phyloP scores from a whole-genome alignment of 2,888 invertebrate genomes.

The Rhagonycha lutea region DNA sequence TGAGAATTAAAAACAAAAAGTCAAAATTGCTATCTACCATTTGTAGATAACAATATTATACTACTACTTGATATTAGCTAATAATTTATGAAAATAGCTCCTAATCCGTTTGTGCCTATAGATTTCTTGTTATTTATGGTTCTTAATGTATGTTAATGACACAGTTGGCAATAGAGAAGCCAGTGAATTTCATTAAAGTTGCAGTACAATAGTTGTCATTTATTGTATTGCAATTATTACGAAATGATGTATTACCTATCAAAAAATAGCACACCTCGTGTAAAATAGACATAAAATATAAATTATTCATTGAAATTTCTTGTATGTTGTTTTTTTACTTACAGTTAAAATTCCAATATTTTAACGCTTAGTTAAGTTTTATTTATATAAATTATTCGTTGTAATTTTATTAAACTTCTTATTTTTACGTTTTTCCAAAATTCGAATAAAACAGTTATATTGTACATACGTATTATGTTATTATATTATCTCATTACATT shows the following conservation, averaged over 20 bases:
- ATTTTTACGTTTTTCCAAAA: no score
- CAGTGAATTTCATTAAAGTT: background rate
- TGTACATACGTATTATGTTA: no score
- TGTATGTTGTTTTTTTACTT: no score
- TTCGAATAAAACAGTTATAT: no score
- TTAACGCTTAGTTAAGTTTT: no score
- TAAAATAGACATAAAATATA: background rate
- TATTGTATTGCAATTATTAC: background rate
- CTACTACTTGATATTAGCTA: background rate
- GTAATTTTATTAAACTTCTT: no score
- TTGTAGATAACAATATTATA: background rate
- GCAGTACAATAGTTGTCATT: background rate
- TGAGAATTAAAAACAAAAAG: background rate
- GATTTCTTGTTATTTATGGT: background rate
- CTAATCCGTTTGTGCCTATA: background rate
- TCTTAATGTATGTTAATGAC: background rate
- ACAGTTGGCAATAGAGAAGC: background rate
- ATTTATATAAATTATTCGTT: no score
- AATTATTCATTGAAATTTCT: background rate
- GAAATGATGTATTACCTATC: background rate
- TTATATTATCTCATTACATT: no score
- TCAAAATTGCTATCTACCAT: background rate
- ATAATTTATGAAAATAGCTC: background rate
- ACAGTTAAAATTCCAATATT: no score
- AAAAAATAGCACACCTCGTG: background rate